Evolutionary conservation across 92 coral and sea anemone genomes (phyloP).

Genomic region (Porites lobata): DNA sequence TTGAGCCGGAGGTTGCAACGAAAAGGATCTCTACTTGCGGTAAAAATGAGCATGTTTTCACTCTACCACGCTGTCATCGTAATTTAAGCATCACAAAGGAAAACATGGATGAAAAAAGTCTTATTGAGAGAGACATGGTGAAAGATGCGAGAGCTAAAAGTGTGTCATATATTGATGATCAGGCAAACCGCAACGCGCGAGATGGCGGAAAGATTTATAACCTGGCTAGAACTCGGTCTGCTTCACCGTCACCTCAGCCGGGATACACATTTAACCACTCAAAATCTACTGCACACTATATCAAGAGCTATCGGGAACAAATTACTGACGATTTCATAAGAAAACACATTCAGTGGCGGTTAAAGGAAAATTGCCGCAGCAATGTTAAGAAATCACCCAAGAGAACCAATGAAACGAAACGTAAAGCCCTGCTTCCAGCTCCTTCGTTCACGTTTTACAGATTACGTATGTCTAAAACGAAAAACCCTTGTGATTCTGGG

Average conservation of each 20-base stretch:
- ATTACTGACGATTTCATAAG: conserved; percentile 68
- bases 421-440: conserved; percentile 4
- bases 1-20: conserved; percentile 4
- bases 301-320: conserved; percentile 75
- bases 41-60: conserved; percentile 2
- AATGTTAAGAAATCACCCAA: conserved; percentile 20
- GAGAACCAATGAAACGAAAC: conserved; percentile 5
- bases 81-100: conserved; percentile 15
- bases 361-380: conserved; percentile 26
- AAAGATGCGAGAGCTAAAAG: conserved; percentile 15
- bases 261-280: conserved; percentile 80
- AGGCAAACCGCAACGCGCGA: neutral
- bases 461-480: conserved; percentile 46
- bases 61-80: conserved; percentile 22
- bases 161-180: neutral
- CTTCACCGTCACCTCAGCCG: conserved; percentile 51
- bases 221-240: neutral
- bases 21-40: neutral
- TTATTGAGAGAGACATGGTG: neutral
- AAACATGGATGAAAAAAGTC: neutral
- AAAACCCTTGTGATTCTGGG: conserved; percentile 33
- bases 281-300: conserved; percentile 61
- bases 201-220: conserved; percentile 27
- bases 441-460: conserved; percentile 56
- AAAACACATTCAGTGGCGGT: conserved; percentile 55